Percentiles rank a stretch among this genome's conserved stretches.
These are phyloP conservation scores for Festucalex cinctus DNA, from an alignment of 2,113 vertebrate species.

Conservation along the genomic window DNA sequence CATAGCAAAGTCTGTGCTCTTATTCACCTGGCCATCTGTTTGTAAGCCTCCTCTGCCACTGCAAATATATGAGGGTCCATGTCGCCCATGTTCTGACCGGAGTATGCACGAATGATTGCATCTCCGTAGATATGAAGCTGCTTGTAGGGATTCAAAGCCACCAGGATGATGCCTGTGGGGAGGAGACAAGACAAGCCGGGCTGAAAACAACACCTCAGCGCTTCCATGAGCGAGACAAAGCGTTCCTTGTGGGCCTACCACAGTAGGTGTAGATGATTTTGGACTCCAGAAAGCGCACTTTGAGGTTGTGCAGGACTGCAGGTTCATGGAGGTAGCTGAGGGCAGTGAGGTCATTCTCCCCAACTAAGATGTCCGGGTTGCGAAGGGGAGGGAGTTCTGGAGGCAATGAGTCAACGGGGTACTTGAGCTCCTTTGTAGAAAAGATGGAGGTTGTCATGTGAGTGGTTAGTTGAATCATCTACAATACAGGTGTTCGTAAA, in stretches of 20 bases:
- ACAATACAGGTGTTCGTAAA: neutral
- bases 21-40: constrained; percentile 93
- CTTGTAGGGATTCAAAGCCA: constrained; percentile 96
- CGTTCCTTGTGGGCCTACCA: constrained; percentile 67
- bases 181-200: constrained; percentile 25
- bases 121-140: constrained; percentile 92
- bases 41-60: constrained; percentile 97
- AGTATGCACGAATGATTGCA: constrained; percentile 94
- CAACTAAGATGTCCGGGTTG: constrained; percentile 96
- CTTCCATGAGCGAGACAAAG: neutral
- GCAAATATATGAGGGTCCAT: constrained; percentile 99
- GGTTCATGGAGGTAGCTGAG: constrained; percentile 98
- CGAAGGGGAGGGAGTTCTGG: constrained; percentile 82
- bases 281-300: constrained; percentile 91
- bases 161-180: constrained; percentile 89
- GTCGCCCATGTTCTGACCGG: constrained; percentile 96
- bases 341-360: constrained; percentile 97
- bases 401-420: constrained; percentile 71
- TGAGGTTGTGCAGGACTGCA: constrained; percentile 92
- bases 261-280: constrained; percentile 97
- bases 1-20: constrained; percentile 35
- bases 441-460: constrained; percentile 7
- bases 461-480: constrained; percentile 9
- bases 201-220: neutral
- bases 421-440: constrained; percentile 73